Conservation (phyloP, 2,888 invertebrate species). For the Caenorhabditis virilis region DNA sequence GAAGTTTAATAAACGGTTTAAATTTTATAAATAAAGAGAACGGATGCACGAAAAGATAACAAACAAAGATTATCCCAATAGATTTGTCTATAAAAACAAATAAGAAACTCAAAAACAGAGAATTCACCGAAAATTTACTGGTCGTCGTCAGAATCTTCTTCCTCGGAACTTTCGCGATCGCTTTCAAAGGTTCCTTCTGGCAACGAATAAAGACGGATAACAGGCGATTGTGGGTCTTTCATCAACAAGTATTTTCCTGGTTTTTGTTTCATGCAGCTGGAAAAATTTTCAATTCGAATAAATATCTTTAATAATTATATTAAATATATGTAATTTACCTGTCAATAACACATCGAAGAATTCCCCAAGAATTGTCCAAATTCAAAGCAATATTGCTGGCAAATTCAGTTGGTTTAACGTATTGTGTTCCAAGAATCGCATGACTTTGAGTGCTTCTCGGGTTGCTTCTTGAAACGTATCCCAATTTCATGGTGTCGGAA, state of each 20-base stretch:
- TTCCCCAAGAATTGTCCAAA: conserved; percentile 99
- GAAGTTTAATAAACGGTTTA: neutral
- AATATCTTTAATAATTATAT: neutral
- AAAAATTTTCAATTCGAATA: conserved; percentile 7
- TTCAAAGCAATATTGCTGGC: conserved; percentile 97
- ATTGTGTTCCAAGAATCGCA: conserved; percentile 77
- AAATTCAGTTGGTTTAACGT: conserved; percentile 97
- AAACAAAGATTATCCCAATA: too few relatives aligned
- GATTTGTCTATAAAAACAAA: too few relatives aligned
- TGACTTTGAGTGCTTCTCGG: conserved; percentile 87
- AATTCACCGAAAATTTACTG: too few relatives aligned
- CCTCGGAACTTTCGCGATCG: conserved; percentile 80
- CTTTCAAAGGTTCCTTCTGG: conserved; percentile 98
- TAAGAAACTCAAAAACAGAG: too few relatives aligned
- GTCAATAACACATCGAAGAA: conserved; percentile 93
- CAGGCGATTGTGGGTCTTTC: conserved; percentile 74
- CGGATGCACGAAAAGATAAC: too few relatives aligned
- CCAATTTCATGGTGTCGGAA: conserved; percentile 96
- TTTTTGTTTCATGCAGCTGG: conserved; percentile 60
- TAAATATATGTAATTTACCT: conserved; percentile 21
- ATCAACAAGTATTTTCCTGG: conserved; percentile 64
- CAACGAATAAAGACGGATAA: conserved; percentile 94
- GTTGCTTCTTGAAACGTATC: conserved; percentile 94
- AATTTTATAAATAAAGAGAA: conserved; percentile 13
- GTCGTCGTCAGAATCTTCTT: conserved; percentile 77